These are phyloP conservation scores for Myxocyprinus asiaticus DNA, from an alignment of 2,113 vertebrate species.

Conservation along the genomic window DNA sequence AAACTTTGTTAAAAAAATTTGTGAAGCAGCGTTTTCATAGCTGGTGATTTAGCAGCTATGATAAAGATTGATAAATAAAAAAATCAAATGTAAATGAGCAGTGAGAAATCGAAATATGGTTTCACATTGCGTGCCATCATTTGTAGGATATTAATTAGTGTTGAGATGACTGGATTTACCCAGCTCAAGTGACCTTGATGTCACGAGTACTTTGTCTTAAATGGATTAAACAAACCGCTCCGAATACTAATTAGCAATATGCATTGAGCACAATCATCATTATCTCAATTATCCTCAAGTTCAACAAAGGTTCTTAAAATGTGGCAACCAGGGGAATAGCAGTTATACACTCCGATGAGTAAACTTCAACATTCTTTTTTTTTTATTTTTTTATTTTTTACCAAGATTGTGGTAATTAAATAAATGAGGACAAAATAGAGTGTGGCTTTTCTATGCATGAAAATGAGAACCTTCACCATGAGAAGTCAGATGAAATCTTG, in stretches of 20 bases:
- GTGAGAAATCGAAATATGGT: conserved; percentile 9
- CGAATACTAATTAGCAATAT: conserved; percentile 45
- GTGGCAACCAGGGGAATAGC: conserved; percentile 2
- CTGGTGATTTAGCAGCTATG: not conserved
- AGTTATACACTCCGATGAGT: not conserved
- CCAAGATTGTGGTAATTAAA: conserved; percentile 19
- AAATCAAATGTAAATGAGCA: too few relatives aligned
- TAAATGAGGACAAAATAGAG: conserved; percentile 4
- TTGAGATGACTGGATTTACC: conserved; percentile 39
- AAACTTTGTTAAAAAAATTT: too few relatives aligned
- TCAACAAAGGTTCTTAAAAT: conserved; percentile 9
- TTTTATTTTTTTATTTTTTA: not conserved
- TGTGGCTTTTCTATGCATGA: not conserved
- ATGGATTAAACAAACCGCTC: conserved; percentile 30
- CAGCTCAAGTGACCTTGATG: conserved; percentile 40
- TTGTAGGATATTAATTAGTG: conserved; percentile 45
- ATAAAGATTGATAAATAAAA: not conserved
- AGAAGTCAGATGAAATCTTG: not conserved
- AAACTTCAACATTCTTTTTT: not conserved
- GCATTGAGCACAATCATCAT: conserved; percentile 29
- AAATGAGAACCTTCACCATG: not conserved
- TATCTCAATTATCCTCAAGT: conserved; percentile 40
- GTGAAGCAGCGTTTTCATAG: not conserved
- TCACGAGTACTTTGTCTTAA: conserved; percentile 46
- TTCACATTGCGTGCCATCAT: conserved; percentile 9